Evolutionary conservation across 2,888 invertebrate species (phyloP).

Genomic region (Slavum lentiscoides): DNA sequence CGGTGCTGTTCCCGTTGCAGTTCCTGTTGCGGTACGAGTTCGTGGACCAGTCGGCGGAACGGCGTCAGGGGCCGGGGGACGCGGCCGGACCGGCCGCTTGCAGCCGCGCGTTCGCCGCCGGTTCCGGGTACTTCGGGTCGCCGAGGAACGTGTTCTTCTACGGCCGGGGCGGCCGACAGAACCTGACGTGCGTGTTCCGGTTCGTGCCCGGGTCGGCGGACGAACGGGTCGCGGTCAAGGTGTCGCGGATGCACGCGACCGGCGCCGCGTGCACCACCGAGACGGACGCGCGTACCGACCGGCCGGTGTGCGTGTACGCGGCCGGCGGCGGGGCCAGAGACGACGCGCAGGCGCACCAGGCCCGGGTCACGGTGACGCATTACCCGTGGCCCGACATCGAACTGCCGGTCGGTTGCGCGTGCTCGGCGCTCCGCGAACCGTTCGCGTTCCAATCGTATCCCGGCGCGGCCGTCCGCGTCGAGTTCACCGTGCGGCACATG

Average conservation of each 20-base stretch:
- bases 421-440: slow-evolving; percentile 71
- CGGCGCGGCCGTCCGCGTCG: slow-evolving; percentile 72
- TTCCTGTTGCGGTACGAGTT: slow-evolving; percentile 82
- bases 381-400: slow-evolving; percentile 72
- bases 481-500: slow-evolving; percentile 77
- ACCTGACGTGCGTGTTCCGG: slow-evolving; percentile 74
- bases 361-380: slow-evolving; percentile 69
- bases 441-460: slow-evolving; percentile 71
- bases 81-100: slow-evolving; percentile 60
- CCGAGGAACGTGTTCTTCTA: slow-evolving; percentile 81
- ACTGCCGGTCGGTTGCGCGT: slow-evolving; percentile 73
- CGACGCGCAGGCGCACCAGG: slow-evolving; percentile 57
- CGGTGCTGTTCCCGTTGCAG: slow-evolving; percentile 75
- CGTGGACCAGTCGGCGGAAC: slow-evolving; percentile 74
- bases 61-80: slow-evolving; percentile 64
- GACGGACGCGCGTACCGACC: slow-evolving; percentile 68
- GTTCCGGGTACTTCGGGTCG: slow-evolving; percentile 65
- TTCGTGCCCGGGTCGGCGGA: slow-evolving; percentile 67
- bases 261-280: slow-evolving; percentile 65
- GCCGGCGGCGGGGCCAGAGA: slow-evolving; percentile 68
- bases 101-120: slow-evolving; percentile 63
- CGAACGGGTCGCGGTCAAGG: slow-evolving; percentile 19
- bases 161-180: slow-evolving; percentile 77
- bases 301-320: slow-evolving; percentile 70
- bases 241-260: slow-evolving; percentile 12